Evolutionary conservation across 2,113 vertebrate genomes (phyloP), one percentile per base, ranked within the genome.

Genomic region (Grammomys surdaster): DNA sequence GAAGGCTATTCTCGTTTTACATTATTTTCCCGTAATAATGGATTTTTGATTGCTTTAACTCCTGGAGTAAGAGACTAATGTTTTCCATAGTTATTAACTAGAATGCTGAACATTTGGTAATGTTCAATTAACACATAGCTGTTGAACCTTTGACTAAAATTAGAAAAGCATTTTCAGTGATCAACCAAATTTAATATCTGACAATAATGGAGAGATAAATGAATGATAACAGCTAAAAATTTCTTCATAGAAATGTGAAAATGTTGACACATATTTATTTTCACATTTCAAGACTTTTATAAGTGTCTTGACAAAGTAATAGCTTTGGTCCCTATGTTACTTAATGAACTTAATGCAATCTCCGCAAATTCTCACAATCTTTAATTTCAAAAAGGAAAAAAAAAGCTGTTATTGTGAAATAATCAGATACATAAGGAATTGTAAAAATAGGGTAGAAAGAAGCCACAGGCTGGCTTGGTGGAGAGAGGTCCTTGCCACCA

Each of bases 71-170:
- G 54, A 60, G 72, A 86, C 8, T 8, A 24, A 6, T 75, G 51
- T 73, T 91, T 85, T 51, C 43, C 33, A 69, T 56, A 65, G 67
- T 88, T 80, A 78, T 36, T 89, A 54, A 91, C 17, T 73, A 87
- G 31, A 90, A 90, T 46, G 6, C 20, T 91, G 36, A 77, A 11
- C 8, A 96, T 89, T 88, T 85, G 75, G 9, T 72, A 54, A 87
- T 85, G 19, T 51, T 93, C 90, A 94, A 12, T 60, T 77, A 93
- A 73, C 80, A n/a, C 1, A 82, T 2, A n/a, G 1, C 33, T 82
- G 3, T 76, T 77, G 60, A 46, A 88, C 1, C 36, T 95, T 95
- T 95, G 19, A n/a, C 46, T 91, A 90, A 91, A 84, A 1, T 9
- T 65, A 90, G n/a, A 89, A 95, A 90, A 82, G 31, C 1, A 36